phyloP scores from a whole-genome alignment of 2,797 vertebrate genomes.

The Sebastes steindachneri region DNA sequence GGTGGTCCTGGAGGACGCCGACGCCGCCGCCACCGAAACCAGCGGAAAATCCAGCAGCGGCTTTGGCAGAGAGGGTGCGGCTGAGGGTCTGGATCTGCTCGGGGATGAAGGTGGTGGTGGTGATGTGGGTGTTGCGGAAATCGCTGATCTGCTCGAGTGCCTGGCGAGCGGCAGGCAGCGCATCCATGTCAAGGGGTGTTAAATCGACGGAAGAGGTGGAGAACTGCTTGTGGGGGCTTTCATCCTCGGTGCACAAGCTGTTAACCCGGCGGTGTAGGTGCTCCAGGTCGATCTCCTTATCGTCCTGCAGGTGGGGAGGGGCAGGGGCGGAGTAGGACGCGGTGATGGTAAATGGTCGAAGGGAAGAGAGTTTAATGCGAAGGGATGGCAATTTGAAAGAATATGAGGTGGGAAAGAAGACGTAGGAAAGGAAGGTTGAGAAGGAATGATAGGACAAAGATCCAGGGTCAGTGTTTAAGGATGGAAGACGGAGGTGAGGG shows the following conservation, averaged over 20 bases:
- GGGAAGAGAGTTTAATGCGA: slow-evolving; percentile 45
- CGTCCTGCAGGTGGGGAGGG: slow-evolving; percentile 85
- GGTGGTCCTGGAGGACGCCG: slow-evolving; percentile 91
- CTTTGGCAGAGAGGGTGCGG: slow-evolving; percentile 97
- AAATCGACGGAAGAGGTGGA: slow-evolving; percentile 99
- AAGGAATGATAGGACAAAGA: neutral
- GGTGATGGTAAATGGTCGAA: slow-evolving; percentile 58
- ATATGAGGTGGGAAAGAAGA: slow-evolving; percentile 6
- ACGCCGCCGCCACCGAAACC: slow-evolving; percentile 85
- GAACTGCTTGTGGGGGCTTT: slow-evolving; percentile 99
- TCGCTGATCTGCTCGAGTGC: slow-evolving; percentile 99
- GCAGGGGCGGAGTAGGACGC: slow-evolving; percentile 48
- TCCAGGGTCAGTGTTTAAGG: slow-evolving; percentile 4
- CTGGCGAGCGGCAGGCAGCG: slow-evolving; percentile 95
- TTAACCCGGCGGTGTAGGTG: slow-evolving; percentile 99
- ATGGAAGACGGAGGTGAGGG: slow-evolving; percentile 6
- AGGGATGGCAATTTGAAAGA: slow-evolving; percentile 10
- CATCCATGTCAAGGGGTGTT: slow-evolving; percentile 98
- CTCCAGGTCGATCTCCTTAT: slow-evolving; percentile 99
- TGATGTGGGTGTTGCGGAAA: slow-evolving; percentile 99
- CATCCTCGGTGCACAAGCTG: slow-evolving; percentile 99
- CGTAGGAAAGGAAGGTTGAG: neutral
- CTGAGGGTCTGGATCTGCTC: slow-evolving; percentile 99
- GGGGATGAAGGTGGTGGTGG: slow-evolving; percentile 99
- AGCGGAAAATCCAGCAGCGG: slow-evolving; percentile 93